Evolutionary conservation across 2,113 vertebrate genomes (phyloP).

Genomic region (Helogale parvula): DNA sequence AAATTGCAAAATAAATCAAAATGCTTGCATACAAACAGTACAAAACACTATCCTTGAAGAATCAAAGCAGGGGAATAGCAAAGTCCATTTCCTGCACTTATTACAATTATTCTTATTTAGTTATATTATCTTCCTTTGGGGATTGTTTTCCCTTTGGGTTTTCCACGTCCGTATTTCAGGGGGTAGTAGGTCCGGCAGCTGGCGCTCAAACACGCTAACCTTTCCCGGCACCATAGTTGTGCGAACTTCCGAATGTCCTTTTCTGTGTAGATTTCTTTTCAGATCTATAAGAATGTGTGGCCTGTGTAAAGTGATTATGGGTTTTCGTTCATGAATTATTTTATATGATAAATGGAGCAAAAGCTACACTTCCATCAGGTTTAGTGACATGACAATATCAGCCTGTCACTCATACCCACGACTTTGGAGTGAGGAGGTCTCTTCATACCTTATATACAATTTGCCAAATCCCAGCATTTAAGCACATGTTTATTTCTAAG

Average conservation of each 20-base stretch:
- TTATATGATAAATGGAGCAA: not conserved
- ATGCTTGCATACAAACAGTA: not conserved
- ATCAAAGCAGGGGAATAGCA: not conserved
- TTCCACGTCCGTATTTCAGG: not conserved
- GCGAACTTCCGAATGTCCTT: not conserved
- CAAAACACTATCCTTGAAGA: constrained; percentile 19
- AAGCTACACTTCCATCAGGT: not conserved
- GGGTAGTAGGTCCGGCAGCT: not conserved
- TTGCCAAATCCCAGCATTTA: not conserved
- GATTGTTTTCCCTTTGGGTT: not conserved
- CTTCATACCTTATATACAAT: not conserved
- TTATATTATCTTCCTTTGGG: not conserved
- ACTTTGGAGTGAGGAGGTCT: not conserved
- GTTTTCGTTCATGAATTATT: not conserved
- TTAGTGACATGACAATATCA: not conserved
- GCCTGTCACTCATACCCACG: not conserved
- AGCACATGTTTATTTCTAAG: not conserved
- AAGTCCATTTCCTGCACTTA: not conserved
- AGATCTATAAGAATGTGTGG: not conserved
- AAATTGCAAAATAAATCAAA: constrained; percentile 48
- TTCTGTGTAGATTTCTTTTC: not conserved
- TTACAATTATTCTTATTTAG: not conserved
- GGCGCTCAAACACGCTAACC: not conserved
- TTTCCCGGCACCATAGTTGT: not conserved
- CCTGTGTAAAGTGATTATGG: not conserved